Evolutionary conservation across 2,888 invertebrate genomes (phyloP), one percentile per base, ranked within the genome.

Genomic region (Apamea crenata): DNA sequence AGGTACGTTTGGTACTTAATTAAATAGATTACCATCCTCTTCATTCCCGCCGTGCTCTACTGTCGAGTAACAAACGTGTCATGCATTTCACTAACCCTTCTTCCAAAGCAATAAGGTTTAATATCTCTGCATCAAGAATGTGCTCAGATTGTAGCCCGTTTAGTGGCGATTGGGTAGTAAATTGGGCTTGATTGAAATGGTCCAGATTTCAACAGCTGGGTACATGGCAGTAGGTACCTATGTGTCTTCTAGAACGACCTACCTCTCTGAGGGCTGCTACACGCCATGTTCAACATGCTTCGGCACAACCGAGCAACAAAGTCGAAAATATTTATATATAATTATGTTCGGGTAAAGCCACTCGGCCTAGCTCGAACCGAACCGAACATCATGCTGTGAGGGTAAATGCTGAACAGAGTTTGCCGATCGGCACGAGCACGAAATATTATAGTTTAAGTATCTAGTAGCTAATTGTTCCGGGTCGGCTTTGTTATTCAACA

Each of bases 151-250:
- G 66, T 79, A 76, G 78, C 66, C 77, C 61, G 71, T 88, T 82
- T 85, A 84, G 80, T 78, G 75, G 68, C 78, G 85, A 87, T 88
- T 90, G 86, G 87, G 81, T 86, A 89, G 87, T 94, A 93, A 94
- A 94, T 94, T 94, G 94, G 84, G 72, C 74, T 84, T 93, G 93
- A 95, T 94, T 95, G 94, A 94, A 94, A 91, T 92, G 95, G 91
- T 94, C 95, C 91, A 95, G 93, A 94, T 95, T 94, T 93, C 86
- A 90, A 89, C 82, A 77, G 70, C 63, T 71, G 77, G 77, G 68
- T 87, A 74, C 53, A 12, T 70, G 59, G n/a, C 21, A 14, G 59
- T 65, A 70, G 67, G 4, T 53, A 36, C 61, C 2, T 53, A 36
- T 65, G 70, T 50, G 80, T 53, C 61, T 59, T 83, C 87, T 84